Evolutionary conservation across 2,113 vertebrate genomes (phyloP).

Genomic region (Tyto alba): DNA sequence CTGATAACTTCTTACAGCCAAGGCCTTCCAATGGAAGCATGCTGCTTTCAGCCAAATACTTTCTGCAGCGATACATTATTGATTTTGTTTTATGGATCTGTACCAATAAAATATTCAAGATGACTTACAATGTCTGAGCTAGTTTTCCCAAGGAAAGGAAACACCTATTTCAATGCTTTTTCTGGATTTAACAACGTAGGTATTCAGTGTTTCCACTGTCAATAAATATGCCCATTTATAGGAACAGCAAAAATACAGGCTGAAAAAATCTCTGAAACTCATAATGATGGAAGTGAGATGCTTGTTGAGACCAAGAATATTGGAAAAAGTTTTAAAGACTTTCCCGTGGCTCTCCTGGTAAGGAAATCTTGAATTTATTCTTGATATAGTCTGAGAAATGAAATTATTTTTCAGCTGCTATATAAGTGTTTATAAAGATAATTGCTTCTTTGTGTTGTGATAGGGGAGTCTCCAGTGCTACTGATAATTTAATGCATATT

Average conservation of each 20-base stretch:
- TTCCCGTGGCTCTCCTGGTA: constrained; percentile 73
- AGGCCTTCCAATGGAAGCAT: background rate
- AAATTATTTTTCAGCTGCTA: background rate
- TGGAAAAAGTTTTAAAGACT: constrained; percentile 73
- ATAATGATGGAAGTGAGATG: constrained; percentile 53
- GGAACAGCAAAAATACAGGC: constrained; percentile 72
- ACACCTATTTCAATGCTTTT: background rate
- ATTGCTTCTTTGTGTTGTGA: background rate
- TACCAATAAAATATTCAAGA: background rate
- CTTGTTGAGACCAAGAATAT: constrained; percentile 41
- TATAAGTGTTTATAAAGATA: background rate
- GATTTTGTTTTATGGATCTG: background rate
- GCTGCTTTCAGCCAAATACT: background rate
- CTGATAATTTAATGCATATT: background rate
- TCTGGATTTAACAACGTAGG: background rate
- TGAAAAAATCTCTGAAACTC: constrained; percentile 71
- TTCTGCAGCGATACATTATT: background rate
- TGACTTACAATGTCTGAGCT: background rate
- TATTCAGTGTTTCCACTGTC: background rate
- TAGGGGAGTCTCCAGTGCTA: background rate
- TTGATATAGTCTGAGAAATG: background rate
- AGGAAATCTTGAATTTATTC: background rate
- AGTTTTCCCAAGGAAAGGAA: background rate
- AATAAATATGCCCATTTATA: constrained; percentile 20
- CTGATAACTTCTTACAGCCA: background rate